A percentile compares a stretch with the other conserved stretches of the same genome.
Conservation (phyloP, 2,113 vertebrate species). For the Sphyrna mokarran region DNA sequence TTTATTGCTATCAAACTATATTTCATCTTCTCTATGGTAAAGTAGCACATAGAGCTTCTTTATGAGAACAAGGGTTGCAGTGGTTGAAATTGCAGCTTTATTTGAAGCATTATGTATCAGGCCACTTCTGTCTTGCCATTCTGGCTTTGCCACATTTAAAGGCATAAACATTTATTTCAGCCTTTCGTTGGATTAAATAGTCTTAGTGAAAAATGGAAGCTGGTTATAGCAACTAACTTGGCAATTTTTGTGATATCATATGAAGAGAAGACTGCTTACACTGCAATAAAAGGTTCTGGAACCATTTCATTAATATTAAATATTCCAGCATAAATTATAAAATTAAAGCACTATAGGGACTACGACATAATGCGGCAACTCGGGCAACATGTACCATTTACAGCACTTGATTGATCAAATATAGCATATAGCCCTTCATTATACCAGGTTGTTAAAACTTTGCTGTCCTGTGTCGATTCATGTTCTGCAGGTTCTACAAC, state of each 20-base stretch:
- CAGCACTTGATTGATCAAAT: slow-evolving; percentile 17
- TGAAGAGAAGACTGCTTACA: background rate
- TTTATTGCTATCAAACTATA: background rate
- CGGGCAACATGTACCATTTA: background rate
- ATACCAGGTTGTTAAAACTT: background rate
- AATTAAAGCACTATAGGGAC: background rate
- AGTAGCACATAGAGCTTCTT: background rate
- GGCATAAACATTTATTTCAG: background rate
- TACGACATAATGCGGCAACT: background rate
- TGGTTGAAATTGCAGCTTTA: background rate
- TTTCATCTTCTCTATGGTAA: background rate
- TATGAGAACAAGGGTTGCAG: background rate
- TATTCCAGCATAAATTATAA: slow-evolving; percentile 5
- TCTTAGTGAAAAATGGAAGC: background rate
- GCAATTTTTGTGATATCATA: background rate
- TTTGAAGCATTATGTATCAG: background rate
- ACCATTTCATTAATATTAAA: slow-evolving; percentile 26
- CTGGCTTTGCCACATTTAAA: background rate
- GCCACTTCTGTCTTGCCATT: background rate
- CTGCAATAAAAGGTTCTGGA: background rate
- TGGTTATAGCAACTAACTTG: background rate
- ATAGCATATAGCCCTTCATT: background rate
- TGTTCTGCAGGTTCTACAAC: background rate
- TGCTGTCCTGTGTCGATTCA: background rate
- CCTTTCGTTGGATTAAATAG: background rate